These are phyloP conservation scores for Volucella inflata DNA, from an alignment of 2,888 invertebrate genomes.

Conservation along the genomic window DNA sequence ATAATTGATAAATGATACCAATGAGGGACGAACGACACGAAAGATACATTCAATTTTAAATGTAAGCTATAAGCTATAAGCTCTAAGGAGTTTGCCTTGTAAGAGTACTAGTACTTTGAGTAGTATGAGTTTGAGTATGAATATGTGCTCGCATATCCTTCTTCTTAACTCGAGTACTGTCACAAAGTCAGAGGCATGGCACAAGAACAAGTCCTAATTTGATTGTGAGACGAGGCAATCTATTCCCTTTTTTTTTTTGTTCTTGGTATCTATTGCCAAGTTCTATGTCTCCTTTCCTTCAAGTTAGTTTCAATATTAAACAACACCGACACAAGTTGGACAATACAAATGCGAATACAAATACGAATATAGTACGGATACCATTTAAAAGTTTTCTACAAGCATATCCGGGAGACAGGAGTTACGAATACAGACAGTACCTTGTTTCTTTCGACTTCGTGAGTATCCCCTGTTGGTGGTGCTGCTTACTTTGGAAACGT, in stretches of 20 bases:
- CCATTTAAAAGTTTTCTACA: conserved; percentile 3
- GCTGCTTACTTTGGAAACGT: conserved; percentile 52
- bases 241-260: conserved; percentile 17
- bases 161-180: background rate
- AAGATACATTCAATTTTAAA: conserved; percentile 58
- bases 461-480: background rate
- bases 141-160: background rate
- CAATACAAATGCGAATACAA: background rate
- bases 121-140: background rate
- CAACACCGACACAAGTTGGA: conserved; percentile 4
- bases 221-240: conserved; percentile 53
- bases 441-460: background rate
- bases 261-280: too few relatives aligned
- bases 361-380: background rate
- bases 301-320: conserved; percentile 56
- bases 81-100: too few relatives aligned
- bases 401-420: too few relatives aligned
- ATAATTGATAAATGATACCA: conserved; percentile 76
- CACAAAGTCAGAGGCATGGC: too few relatives aligned
- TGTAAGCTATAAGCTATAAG: conserved; percentile 18
- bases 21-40: conserved; percentile 64
- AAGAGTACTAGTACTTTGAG: too few relatives aligned
- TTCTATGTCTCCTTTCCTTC: conserved; percentile 29
- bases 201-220: conserved; percentile 28
- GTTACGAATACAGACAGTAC: too few relatives aligned